phyloP scores from a whole-genome alignment of 2,888 invertebrate species.

The Drosophila anomalata region DNA sequence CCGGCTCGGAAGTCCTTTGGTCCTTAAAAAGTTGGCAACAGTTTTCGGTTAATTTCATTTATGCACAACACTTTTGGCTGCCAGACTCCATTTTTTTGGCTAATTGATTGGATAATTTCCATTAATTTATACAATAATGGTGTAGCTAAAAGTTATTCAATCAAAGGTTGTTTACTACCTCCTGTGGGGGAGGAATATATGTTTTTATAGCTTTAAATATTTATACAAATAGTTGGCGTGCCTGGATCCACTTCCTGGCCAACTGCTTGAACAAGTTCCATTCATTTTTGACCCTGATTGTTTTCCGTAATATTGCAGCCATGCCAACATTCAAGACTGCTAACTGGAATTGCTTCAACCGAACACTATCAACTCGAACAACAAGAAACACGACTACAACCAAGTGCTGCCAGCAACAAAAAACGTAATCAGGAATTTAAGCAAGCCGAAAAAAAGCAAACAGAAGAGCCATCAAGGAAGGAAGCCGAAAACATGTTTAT shows the following conservation, averaged over 20 bases:
- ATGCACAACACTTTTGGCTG: constrained; percentile 50
- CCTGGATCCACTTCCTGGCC: constrained; percentile 4
- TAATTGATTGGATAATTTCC: constrained; percentile 56
- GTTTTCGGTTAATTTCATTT: constrained; percentile 67
- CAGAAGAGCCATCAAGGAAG: constrained; percentile 42
- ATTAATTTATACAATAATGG: constrained; percentile 23
- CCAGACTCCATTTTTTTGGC: constrained; percentile 10
- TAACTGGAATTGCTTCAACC: constrained; percentile 70
- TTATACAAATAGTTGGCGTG: neutral
- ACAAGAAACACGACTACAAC: constrained; percentile 26
- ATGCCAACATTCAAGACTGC: constrained; percentile 73
- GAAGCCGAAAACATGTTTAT: constrained; percentile 51
- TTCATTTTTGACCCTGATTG: constrained; percentile 11
- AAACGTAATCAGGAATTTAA: constrained; percentile 48
- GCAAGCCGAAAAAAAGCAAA: constrained; percentile 19
- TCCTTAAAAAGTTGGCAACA: constrained; percentile 33
- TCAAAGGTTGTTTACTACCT: neutral
- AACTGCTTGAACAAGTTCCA: constrained; percentile 42
- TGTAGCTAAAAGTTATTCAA: neutral
- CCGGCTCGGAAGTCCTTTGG: constrained; percentile 7
- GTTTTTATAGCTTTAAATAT: neutral
- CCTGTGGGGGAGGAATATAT: neutral
- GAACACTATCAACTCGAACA: constrained; percentile 52
- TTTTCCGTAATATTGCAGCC: constrained; percentile 50
- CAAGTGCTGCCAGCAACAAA: constrained; percentile 47